Evolutionary conservation across 2,888 invertebrate genomes (phyloP).

Genomic region (Gisinianus flammeolus): DNA sequence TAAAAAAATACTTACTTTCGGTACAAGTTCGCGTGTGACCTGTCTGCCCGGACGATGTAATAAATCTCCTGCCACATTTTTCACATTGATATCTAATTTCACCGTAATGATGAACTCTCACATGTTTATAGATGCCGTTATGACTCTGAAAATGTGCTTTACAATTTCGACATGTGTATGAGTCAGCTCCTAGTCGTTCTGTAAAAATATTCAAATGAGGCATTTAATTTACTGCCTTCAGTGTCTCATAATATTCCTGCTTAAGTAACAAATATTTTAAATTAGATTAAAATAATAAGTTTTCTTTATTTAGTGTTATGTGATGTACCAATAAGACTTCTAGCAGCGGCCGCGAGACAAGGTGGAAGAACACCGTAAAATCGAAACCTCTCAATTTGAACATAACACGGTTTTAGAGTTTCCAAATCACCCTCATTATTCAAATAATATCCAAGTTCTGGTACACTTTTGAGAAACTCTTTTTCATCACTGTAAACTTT

Average conservation of each 20-base stretch:
- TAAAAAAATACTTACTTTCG: background rate
- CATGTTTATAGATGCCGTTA: background rate
- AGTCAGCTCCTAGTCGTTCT: background rate
- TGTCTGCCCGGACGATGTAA: background rate
- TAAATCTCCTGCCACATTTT: background rate
- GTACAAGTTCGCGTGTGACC: background rate
- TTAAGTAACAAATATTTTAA: background rate
- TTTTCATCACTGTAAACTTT: slow-evolving; percentile 6
- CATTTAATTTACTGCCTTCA: background rate
- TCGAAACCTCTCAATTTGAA: background rate
- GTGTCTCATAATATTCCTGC: background rate
- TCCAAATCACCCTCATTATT: background rate
- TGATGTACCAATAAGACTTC: slow-evolving; percentile 8
- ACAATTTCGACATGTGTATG: slow-evolving; percentile 4
- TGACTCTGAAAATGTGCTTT: background rate
- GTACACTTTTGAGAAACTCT: background rate
- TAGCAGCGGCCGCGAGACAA: background rate
- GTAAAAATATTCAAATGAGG: background rate
- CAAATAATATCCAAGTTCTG: background rate
- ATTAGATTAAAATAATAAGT: background rate
- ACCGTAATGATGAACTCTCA: background rate
- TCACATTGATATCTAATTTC: background rate
- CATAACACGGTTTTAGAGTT: background rate
- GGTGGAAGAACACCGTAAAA: background rate
- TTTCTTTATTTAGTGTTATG: background rate